phyloP scores from a whole-genome alignment of 2,797 vertebrate species.

The Hybognathus amarus region DNA sequence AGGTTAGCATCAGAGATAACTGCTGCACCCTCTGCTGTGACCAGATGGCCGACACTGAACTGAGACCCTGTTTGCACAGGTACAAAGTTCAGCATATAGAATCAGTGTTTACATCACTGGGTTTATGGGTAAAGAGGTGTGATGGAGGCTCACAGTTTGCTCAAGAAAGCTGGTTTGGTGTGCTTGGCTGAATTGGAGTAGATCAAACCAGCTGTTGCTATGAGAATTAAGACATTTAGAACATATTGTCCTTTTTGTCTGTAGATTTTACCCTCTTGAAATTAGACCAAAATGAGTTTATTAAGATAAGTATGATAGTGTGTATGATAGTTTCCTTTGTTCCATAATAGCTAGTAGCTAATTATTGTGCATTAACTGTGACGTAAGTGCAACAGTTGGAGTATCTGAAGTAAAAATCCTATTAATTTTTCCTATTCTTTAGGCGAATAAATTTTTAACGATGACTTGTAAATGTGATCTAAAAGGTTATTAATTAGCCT shows the following conservation, averaged over 20 bases:
- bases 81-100: conserved; percentile 65
- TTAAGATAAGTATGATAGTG: not conserved
- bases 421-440: not conserved
- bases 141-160: not conserved
- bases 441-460: not conserved
- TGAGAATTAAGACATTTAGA: not conserved
- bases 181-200: not conserved
- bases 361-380: not conserved
- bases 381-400: not conserved
- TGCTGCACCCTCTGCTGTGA: conserved; percentile 98
- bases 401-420: not conserved
- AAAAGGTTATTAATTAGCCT: not conserved
- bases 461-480: not conserved
- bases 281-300: not conserved
- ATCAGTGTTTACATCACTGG: conserved; percentile 7
- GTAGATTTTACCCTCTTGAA: not conserved
- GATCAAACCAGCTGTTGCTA: not conserved
- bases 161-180: not conserved
- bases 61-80: conserved; percentile 97
- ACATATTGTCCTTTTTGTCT: not conserved
- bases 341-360: not conserved
- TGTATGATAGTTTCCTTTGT: not conserved
- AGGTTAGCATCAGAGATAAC: conserved; percentile 98
- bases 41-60: conserved; percentile 94
- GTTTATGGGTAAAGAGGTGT: conserved; percentile 3